Base-by-base conservation (phyloP, 2,888 invertebrate species). In the Strigamia crassipes region DNA sequence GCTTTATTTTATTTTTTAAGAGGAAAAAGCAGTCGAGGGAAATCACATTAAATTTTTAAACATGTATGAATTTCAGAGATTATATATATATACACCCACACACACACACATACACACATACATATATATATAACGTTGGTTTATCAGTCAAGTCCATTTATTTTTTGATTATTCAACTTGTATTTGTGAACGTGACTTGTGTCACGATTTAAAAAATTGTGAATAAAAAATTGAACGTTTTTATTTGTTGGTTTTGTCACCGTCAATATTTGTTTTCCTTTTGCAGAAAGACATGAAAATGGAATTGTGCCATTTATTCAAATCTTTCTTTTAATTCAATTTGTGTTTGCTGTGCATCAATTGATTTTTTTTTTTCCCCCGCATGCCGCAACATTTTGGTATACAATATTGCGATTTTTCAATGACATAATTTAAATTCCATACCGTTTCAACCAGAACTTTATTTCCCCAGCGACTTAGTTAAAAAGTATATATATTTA, bases 11-110 rank as follows among this genome's bases (percentile, higher is more conserved):
- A 27, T 73, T 73, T 73, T 73, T 31, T 31, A 9, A 13, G 12
- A 27, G 12, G 18, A 18, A 18, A 56, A 56, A 56, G 56, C 56
- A 56, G 56, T 56, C 56, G 31, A 73, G 13, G 73, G 27, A 31
- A 73, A 73, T 73, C 31, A 27, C 73, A 73, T 73, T 73, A 73
- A 73, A 73, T 73, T 73, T 73, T 73, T 31, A 51, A 73, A 31
- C 31, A 10, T 73, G 13, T 73, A 73, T 73, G 73, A 73, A 73
- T 73, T 73, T 73, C 27, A 31, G 31, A 73, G 73, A 73, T 73
- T 73, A 38, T 38, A 38, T 38, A 38, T 73, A 15, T 73, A 27
- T 27, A 10, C 12, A 31, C 8, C 3, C 9, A n/a, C n/a, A n/a
- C n/a, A n/a, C n/a, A n/a, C n/a, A n/a, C n/a, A n/a, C n/a, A n/a